Evolutionary conservation across 1,140 invertebrate species (phyloP), one percentile per base, ranked within the genome.

Genomic region (Drosophila pandora): DNA sequence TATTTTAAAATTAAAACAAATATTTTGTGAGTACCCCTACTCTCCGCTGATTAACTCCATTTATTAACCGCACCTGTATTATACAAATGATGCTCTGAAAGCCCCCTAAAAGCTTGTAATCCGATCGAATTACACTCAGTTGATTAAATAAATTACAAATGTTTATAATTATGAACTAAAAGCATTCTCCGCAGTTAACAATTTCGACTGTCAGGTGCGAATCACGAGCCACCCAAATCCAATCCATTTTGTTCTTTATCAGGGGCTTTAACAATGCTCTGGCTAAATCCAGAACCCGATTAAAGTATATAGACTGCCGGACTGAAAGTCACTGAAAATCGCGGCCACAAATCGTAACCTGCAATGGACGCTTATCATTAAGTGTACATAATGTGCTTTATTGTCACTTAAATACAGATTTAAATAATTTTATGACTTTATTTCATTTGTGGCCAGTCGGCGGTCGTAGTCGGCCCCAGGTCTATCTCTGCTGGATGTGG

Each of bases 341-440:
- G 30, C 41, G 39, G 25, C 39, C 48, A 55, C 62, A 48, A 67
- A 55, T 21, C 41, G 62, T 68, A 54, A 48, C 65, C 64, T 28
- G 74, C 82, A 87, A 81, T 87, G 69, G 64, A 43, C 32, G 78
- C 83, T 64, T 88, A 82, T 82, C 70, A 50, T 71, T 62, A 62
- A 63, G 61, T 76, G 75, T 52, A 74, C 71, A 52, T 88, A 88
- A 88, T 79, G 75, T 83, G 65, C 70, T 87, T 87, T 72, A 87
- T 82, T 88, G 82, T 83, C 82, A 88, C 75, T 87, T 87, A 87
- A 87, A 68, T 72, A 68, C 71, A 83, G 82, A 88, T 88, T 87
- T 77, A 56, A 88, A 87, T 87, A 76, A 79, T 82, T 88, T 87
- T 61, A 87, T 83, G 84, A 63, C 83, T 83, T 72, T 62, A 88